phyloP scores from a whole-genome alignment of 2,113 vertebrate genomes.

The Tupaia chinensis region DNA sequence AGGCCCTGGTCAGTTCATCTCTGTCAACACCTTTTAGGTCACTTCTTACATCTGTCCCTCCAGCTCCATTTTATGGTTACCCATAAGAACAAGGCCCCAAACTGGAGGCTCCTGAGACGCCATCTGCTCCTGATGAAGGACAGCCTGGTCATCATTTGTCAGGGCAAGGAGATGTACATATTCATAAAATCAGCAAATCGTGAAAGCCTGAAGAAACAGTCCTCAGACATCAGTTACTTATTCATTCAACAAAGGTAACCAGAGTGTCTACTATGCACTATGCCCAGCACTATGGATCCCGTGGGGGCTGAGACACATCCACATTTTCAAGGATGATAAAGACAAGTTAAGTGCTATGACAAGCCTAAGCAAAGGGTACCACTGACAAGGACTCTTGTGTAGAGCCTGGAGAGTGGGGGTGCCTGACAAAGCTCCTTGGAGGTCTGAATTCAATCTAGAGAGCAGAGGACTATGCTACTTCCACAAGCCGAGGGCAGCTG shows the following conservation, averaged over 20 bases:
- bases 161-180: background rate
- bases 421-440: background rate
- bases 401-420: background rate
- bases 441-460: background rate
- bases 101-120: background rate
- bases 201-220: background rate
- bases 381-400: background rate
- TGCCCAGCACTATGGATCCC: background rate
- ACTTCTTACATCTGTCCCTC: too few species aligned
- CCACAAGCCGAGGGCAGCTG: too few species aligned
- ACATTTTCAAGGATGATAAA: background rate
- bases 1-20: background rate
- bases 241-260: background rate
- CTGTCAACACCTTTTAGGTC: background rate
- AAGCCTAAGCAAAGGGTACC: too few species aligned
- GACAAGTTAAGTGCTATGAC: background rate
- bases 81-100: background rate
- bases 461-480: background rate
- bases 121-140: background rate
- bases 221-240: background rate
- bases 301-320: background rate
- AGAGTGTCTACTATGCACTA: too few species aligned
- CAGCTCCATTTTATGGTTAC: background rate
- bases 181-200: background rate
- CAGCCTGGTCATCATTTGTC: background rate